Percentiles rank a stretch among this genome's conserved stretches.
phyloP scores from a whole-genome alignment of 2,797 vertebrate species.

The Meriones psammophilus region DNA sequence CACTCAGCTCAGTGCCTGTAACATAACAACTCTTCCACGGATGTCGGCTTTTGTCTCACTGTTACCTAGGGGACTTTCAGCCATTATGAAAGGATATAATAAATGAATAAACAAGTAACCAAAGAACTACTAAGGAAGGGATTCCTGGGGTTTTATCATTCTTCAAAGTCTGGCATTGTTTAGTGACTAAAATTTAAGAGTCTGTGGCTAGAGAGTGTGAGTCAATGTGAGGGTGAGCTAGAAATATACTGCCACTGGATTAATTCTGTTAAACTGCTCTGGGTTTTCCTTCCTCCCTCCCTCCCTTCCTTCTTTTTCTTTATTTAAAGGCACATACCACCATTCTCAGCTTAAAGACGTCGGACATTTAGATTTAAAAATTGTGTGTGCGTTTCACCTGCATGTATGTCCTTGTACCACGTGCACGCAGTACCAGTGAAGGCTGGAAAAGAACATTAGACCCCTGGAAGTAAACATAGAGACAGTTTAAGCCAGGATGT shows the following conservation, averaged over 20 bases:
- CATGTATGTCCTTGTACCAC: not conserved
- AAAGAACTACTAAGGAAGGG: not conserved
- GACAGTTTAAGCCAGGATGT: not conserved
- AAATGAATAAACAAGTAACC: not conserved
- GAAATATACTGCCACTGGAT: not conserved
- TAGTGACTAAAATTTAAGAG: not conserved
- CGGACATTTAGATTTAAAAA: not conserved
- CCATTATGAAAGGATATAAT: not conserved
- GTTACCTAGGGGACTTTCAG: not conserved
- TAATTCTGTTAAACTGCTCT: not conserved
- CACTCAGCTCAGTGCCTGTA: not conserved
- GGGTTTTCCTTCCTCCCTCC: not conserved
- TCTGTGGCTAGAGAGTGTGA: not conserved
- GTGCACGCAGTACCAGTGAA: not conserved
- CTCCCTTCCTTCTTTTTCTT: not conserved
- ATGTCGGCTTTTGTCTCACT: not conserved
- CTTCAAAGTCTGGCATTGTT: slow-evolving; percentile 33
- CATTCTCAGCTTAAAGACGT: not conserved
- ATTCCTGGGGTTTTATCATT: not conserved
- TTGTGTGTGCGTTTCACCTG: not conserved
- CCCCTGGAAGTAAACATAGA: not conserved
- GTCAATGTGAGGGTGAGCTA: not conserved
- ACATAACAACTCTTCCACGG: not conserved
- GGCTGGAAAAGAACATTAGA: too few relatives aligned
- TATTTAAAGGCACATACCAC: not conserved